phyloP scores from a whole-genome alignment of 2,113 vertebrate species.

The Platysternon megacephalum region DNA sequence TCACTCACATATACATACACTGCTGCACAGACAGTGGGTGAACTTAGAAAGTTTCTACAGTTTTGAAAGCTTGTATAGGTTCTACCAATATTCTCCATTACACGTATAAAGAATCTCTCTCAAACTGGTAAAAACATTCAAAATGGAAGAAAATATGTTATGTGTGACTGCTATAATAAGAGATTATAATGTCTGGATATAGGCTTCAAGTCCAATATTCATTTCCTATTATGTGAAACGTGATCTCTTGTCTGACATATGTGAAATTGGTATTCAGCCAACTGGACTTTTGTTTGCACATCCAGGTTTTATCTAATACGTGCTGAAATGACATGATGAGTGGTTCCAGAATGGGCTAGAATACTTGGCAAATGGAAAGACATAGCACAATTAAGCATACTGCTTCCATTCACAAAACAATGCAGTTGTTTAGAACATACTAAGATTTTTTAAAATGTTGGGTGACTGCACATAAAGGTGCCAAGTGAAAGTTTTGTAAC shows the following conservation, averaged over 20 bases:
- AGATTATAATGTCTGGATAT: conserved; percentile 9
- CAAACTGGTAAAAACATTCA: not conserved
- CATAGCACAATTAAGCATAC: conserved; percentile 66
- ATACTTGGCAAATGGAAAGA: conserved; percentile 73
- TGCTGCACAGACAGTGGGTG: not conserved
- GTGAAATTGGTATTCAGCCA: conserved; percentile 67
- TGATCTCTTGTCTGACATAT: conserved; percentile 69
- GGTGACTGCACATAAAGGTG: not conserved
- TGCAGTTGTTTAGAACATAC: conserved; percentile 45
- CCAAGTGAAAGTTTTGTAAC: not conserved
- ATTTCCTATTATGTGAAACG: conserved; percentile 48
- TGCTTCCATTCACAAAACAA: conserved; percentile 57
- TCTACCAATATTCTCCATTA: not conserved
- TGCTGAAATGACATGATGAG: conserved; percentile 73
- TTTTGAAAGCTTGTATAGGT: not conserved
- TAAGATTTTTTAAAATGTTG: conserved; percentile 47
- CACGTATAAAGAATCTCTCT: not conserved
- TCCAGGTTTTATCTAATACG: conserved; percentile 74
- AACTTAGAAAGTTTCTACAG: not conserved
- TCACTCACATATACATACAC: not conserved
- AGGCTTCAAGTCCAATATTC: conserved; percentile 22
- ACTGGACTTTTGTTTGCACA: conserved; percentile 73
- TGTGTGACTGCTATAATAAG: not conserved
- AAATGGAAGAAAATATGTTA: not conserved
- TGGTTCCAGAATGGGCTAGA: conserved; percentile 72